Percentiles rank a stretch among this genome's conserved stretches.
These are phyloP conservation scores for Melanotaenia duboulayi DNA, from an alignment of 2,113 vertebrate species.

Conservation along the genomic window DNA sequence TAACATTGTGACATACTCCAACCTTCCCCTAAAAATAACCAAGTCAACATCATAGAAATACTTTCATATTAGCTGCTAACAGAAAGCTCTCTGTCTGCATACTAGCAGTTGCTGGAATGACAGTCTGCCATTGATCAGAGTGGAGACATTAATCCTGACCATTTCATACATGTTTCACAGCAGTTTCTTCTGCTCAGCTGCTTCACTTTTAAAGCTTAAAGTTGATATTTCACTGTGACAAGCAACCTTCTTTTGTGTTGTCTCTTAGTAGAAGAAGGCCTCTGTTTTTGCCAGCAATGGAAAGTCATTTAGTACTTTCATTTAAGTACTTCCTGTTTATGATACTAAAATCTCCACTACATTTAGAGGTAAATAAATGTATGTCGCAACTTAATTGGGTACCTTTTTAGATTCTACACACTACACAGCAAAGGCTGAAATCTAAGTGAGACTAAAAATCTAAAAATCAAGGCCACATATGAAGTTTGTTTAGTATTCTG, in stretches of 20 bases:
- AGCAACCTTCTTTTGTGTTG: not conserved
- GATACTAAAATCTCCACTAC: not conserved
- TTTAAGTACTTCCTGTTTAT: too few relatives aligned
- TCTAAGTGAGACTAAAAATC: not conserved
- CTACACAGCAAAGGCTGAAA: not conserved
- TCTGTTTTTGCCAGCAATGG: too few relatives aligned
- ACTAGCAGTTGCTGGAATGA: slow-evolving; percentile 51
- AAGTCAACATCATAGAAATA: slow-evolving; percentile 69
- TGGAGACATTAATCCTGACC: slow-evolving; percentile 25
- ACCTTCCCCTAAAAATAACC: slow-evolving; percentile 69
- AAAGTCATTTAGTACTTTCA: too few relatives aligned
- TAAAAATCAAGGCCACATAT: not conserved
- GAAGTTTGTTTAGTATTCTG: slow-evolving; percentile 34
- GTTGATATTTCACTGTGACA: not conserved
- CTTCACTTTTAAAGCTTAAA: slow-evolving; percentile 6
- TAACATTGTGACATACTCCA: slow-evolving; percentile 63
- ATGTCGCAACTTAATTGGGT: not conserved
- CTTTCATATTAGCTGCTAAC: slow-evolving; percentile 59
- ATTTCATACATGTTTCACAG: slow-evolving; percentile 15
- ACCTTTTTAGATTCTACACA: not conserved
- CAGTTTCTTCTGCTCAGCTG: slow-evolving; percentile 16
- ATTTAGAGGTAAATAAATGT: slow-evolving; percentile 7
- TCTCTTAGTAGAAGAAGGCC: too few relatives aligned
- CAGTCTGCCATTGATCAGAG: slow-evolving; percentile 35
- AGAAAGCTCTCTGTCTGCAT: slow-evolving; percentile 67